Evolutionary conservation across 2,113 vertebrate genomes (phyloP).

Genomic region (Zosterops hypoxanthus): DNA sequence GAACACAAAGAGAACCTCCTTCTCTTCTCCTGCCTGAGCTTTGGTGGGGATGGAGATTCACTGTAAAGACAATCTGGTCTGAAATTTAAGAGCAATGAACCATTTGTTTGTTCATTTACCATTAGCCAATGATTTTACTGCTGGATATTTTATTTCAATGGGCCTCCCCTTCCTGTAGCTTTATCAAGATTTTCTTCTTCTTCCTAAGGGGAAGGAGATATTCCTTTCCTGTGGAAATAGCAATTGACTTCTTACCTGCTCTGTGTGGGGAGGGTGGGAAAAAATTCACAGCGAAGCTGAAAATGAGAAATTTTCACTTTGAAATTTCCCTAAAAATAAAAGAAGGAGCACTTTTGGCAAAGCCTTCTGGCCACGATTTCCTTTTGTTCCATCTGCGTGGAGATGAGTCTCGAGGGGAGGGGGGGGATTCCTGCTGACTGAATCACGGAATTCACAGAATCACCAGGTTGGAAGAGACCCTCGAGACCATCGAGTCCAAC

Average conservation of each 20-base stretch:
- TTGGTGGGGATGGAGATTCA: background rate
- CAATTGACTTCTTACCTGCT: background rate
- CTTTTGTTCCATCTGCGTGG: background rate
- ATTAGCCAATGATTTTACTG: background rate
- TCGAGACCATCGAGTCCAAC: background rate
- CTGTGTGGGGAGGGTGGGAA: background rate
- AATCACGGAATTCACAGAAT: background rate
- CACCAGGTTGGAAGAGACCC: background rate
- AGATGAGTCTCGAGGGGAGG: rapidly evolving
- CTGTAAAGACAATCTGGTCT: background rate
- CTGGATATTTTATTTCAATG: background rate
- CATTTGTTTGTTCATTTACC: slow-evolving; percentile 1
- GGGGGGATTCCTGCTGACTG: background rate
- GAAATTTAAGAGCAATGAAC: background rate
- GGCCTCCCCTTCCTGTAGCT: background rate
- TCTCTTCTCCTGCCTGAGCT: background rate
- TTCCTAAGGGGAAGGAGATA: background rate
- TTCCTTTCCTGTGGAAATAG: rapidly evolving
- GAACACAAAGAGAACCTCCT: background rate
- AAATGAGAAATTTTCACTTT: background rate
- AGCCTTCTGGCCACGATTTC: background rate
- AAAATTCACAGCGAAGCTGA: background rate
- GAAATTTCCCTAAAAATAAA: background rate
- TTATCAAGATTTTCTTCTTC: background rate
- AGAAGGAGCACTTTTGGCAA: background rate